Base-by-base conservation (phyloP, 1,140 invertebrate species). In the Chironomus striatipennis region DNA sequence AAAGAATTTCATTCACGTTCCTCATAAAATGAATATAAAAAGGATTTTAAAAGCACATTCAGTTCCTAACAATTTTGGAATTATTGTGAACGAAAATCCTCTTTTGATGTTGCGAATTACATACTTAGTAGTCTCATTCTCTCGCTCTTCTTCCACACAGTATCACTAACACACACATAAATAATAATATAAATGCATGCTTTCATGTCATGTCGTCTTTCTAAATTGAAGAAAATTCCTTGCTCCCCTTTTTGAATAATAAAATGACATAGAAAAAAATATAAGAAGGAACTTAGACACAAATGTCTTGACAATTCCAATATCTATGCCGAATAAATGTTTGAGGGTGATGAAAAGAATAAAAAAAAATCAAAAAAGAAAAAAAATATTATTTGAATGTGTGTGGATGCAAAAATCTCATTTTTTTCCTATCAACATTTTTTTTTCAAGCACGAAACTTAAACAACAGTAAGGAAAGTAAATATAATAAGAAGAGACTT, bases 51-150 rank as follows among this genome's bases (percentile, higher is more conserved):
- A 34, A 34, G 24, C 24, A 34, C 24, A 34, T n/a, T n/a, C n/a
- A n/a, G n/a, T n/a, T n/a, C n/a, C n/a, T n/a, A n/a, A 34, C 5
- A 34, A 34, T 34, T 34, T 34, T 34, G 47, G 47, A 57, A 57
- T 57, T 57, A 57, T 57, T 57, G n/a, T 57, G 47, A 57, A 34
- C 24, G 24, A 34, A 70, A 70, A 70, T 20, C 10, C 65, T 21
- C 65, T 70, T 70, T 70, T 70, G 65, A 70, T 70, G 65, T 70
- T 70, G 65, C 18, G 65, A 70, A 70, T 70, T 70, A 70, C 65
- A 70, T 12, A 10, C 10, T 57, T 12, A 57, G 9, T 10, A n/a
- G 47, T 10, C 47, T 57, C n/a, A n/a, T n/a, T n/a, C n/a, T n/a
- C n/a, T n/a, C n/a, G n/a, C n/a, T n/a, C 47, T 57, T n/a, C 47